These are phyloP conservation scores for Melipona beecheii DNA, from an alignment of 2,888 invertebrate genomes.

Conservation along the genomic window DNA sequence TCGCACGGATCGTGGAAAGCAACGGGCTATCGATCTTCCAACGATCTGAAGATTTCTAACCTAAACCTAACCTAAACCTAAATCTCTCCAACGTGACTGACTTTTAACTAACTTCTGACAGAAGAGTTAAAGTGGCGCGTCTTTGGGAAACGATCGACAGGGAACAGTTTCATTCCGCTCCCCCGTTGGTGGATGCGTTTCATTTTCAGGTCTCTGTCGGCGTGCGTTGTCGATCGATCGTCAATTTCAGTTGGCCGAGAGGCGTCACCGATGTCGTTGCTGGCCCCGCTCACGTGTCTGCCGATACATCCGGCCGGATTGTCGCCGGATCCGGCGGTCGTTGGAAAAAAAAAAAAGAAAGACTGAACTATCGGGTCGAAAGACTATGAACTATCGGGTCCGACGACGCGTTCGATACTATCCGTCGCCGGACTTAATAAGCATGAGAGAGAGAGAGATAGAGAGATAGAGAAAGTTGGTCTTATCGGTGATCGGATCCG, in stretches of 20 bases:
- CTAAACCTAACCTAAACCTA: too few species aligned
- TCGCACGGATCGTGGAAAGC: too few species aligned
- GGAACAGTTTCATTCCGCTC: constrained; percentile 15
- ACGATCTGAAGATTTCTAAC: too few species aligned
- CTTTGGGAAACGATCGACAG: background rate
- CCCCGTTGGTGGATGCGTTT: background rate
- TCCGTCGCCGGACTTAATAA: too few species aligned
- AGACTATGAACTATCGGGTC: constrained; percentile 19
- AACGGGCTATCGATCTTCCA: too few species aligned
- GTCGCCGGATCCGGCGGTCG: constrained; percentile 36
- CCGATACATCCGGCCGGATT: constrained; percentile 45
- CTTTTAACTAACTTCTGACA: background rate
- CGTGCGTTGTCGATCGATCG: constrained; percentile 32
- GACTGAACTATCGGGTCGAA: constrained; percentile 17
- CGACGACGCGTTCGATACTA: background rate
- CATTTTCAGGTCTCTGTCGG: constrained; percentile 1
- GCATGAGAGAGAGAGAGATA: too few species aligned
- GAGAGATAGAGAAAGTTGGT: too few species aligned
- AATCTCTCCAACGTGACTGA: too few species aligned
- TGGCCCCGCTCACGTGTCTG: constrained; percentile 8
- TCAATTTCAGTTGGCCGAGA: constrained; percentile 29
- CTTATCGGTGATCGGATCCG: background rate
- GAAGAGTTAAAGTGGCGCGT: background rate
- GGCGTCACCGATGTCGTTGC: constrained; percentile 17
- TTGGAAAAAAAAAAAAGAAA: constrained; percentile 11